These are phyloP conservation scores for Australoheros scitulus DNA, from an alignment of 2,113 vertebrate genomes.

Conservation along the genomic window DNA sequence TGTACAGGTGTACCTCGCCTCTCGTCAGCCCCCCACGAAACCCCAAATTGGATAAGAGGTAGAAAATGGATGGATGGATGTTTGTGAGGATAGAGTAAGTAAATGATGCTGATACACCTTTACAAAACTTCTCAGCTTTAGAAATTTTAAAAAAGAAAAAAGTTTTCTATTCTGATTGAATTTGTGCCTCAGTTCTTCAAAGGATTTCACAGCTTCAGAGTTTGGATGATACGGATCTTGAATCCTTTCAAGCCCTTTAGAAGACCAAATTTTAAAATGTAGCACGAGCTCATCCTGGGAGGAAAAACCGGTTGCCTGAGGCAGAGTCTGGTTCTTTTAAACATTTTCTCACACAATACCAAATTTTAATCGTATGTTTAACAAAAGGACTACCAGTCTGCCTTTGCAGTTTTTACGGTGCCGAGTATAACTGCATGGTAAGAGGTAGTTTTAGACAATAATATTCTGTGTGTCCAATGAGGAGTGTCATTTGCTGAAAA, in stretches of 20 bases:
- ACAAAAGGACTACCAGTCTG: neutral
- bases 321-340: neutral
- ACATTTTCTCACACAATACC: neutral
- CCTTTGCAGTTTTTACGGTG: neutral
- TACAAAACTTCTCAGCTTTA: neutral
- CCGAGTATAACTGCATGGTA: neutral
- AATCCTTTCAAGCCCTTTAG: neutral
- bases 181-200: neutral
- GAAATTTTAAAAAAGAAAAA: neutral
- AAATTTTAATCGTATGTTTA: neutral
- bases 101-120: neutral
- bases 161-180: neutral
- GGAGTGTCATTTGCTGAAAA: neutral
- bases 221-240: neutral
- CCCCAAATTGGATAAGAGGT: too few species aligned
- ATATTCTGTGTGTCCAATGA: neutral
- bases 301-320: neutral
- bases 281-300: neutral
- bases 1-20: too few species aligned
- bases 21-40: too few species aligned
- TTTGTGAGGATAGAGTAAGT: neutral
- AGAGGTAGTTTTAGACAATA: neutral
- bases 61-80: neutral
- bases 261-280: neutral
- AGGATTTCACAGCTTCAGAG: neutral